These are phyloP conservation scores for Drosophila kikkawai DNA, from an alignment of 1,140 invertebrate genomes.

Conservation along the genomic window DNA sequence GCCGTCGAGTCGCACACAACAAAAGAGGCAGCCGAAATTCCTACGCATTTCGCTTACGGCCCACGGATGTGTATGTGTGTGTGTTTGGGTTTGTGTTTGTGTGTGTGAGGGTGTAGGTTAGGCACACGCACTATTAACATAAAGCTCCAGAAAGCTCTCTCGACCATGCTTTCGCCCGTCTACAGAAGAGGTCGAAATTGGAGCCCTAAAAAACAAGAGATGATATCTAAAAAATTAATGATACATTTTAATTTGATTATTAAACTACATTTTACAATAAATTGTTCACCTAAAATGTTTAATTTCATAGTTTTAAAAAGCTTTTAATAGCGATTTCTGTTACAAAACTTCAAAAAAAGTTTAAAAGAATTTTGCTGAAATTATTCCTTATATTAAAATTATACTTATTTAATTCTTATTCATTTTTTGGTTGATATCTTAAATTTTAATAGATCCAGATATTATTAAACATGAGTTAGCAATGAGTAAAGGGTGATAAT, in stretches of 20 bases:
- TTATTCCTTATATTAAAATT: too few species aligned
- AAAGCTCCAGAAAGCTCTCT: constrained; percentile 52
- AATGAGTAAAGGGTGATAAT: too few species aligned
- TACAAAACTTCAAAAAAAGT: not conserved
- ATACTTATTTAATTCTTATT: too few species aligned
- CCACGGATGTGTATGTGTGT: constrained; percentile 6
- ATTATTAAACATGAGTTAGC: too few species aligned
- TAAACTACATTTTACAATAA: not conserved
- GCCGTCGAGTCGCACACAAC: constrained; percentile 26
- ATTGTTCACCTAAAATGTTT: not conserved
- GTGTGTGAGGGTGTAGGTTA: constrained; percentile 69
- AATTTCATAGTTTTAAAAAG: too few species aligned
- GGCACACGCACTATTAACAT: constrained; percentile 56
- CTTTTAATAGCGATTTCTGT: not conserved
- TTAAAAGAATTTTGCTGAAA: not conserved
- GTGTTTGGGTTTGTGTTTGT: constrained; percentile 5
- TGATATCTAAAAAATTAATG: not conserved
- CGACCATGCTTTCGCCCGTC: not conserved
- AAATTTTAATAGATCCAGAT: too few species aligned
- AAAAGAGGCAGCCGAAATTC: constrained; percentile 65
- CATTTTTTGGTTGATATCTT: too few species aligned
- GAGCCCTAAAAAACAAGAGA: not conserved
- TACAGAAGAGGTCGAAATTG: constrained; percentile 4
- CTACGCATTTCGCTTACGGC: constrained; percentile 64
- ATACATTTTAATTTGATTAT: not conserved